Evolutionary conservation across 2,888 invertebrate species (phyloP), one percentile per base, ranked within the genome.

Genomic region (Chouioia cunea): DNA sequence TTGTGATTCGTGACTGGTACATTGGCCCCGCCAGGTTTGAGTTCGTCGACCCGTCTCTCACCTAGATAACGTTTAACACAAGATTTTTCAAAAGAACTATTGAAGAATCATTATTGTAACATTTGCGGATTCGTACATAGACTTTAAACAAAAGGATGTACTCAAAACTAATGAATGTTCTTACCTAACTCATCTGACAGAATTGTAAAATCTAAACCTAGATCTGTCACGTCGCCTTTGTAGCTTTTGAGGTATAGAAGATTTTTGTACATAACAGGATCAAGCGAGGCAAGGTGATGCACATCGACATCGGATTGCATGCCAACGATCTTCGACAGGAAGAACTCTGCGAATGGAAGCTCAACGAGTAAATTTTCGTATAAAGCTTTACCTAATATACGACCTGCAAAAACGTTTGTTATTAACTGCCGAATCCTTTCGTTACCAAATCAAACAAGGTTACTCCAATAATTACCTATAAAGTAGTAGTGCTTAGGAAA

Each of bases 301-400:
- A 97, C 93, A 80, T 95, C 96, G 0, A 95, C 92, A 62, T 91
- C 91, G 15, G 91, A 90, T 65, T 90, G 89, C 79, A 93, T 93
- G 0, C 95, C 93, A 43, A 96, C 90, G 56, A 96, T 87, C 86
- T 95, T 95, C 0, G 95, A 94, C 23, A 99, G 88, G 87, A 99
- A 99, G 86, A 99, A 99, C 80, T 96, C 95, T 2, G 99, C 98
- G 77, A 99, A 89, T 0, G 98, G 98, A 46, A 99, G 86, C 84
- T 99, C 99, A 4, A 97, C 95, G 73, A 99, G 86, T 65, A 98
- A 90, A 86, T 97, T 97, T 85, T 98, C 98, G 86, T 97, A 98
- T 59, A 99, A 87, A 0, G 97, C 97, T 89, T 98, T 98, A 52
- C 97, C 98, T 27, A 98, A 86, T 87, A 98, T 93, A 70, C 98